Base-by-base conservation (phyloP, 2,113 vertebrate genomes). In the Vulpes lagopus region DNA sequence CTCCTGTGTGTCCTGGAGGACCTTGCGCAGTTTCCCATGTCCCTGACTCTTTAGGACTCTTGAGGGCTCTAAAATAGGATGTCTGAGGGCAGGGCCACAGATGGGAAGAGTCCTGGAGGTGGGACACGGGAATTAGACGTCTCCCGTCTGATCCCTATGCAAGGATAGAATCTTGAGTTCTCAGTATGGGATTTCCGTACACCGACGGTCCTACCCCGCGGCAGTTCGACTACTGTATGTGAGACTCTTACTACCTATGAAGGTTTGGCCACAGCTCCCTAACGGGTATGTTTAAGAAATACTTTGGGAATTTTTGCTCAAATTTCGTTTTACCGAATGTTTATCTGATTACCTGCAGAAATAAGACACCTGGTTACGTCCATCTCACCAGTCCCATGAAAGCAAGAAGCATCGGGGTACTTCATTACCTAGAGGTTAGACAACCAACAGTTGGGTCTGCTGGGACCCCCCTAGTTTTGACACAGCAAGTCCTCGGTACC, bases 281-380 rank as follows among this genome's bases (percentile, higher is more conserved):
- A 55, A 60, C 30, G 16, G 2, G 25, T 73, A 43, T 91, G n/a
- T 57, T 71, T 64, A 0, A 10, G 38, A 78, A 65, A 27, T 32
- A 51, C 53, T n/a, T 60, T 11, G 32, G 92, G 35, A 49, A 10
- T n/a, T 73, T 96, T 90, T 82, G 17, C 30, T 96, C 55, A 78
- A 62, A 67, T 55, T 90, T 90, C 65, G 49, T 51, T 95, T 94
- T 96, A 38, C 59, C 17, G 1, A 3, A 35, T 49, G 14, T 79
- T 25, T 81, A 67, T 85, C 59, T 96, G 30, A 80, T 88, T 80
- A 49, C 11, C 53, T 89, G 4, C 35, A 94, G 74, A 92, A 96
- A 74, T 57, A 94, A 87, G 81, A 57, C 30, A 91, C 53, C 30
- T 74, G 27, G 19, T 49, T 91, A 32, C 43, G 4, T 82, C 95